These are phyloP conservation scores for Trigoniulus corallinus DNA, from an alignment of 1,140 invertebrate genomes.

Conservation along the genomic window DNA sequence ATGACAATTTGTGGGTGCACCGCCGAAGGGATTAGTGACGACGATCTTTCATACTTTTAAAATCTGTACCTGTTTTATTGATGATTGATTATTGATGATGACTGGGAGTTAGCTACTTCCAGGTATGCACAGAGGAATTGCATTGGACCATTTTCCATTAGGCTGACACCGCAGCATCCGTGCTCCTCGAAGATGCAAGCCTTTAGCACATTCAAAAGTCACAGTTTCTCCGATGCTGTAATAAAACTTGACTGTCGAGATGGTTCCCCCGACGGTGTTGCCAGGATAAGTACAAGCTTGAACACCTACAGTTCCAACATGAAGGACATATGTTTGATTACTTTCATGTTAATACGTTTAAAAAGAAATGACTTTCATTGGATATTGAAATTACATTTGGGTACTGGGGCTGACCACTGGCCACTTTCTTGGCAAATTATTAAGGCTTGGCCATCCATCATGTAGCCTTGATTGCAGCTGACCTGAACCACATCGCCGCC, in stretches of 20 bases:
- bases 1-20: no score
- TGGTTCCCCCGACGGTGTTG: slow-evolving; percentile 60
- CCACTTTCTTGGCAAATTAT: slow-evolving; percentile 75
- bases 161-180: slow-evolving; percentile 54
- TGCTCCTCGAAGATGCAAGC: slow-evolving; percentile 51
- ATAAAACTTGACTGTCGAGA: slow-evolving; percentile 71
- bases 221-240: slow-evolving; percentile 71
- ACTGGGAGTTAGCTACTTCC: slow-evolving; percentile 4
- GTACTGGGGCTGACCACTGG: slow-evolving; percentile 61
- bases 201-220: slow-evolving; percentile 61
- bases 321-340: background rate
- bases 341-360: background rate
- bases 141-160: slow-evolving; percentile 69
- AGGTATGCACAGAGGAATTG: slow-evolving; percentile 40
- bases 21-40: no score
- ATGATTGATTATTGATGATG: no score
- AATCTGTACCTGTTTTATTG: no score
- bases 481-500: slow-evolving; percentile 68
- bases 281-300: slow-evolving; percentile 70
- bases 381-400: slow-evolving; percentile 49
- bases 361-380: background rate
- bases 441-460: slow-evolving; percentile 68
- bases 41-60: no score
- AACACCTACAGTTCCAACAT: slow-evolving; percentile 35
- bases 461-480: slow-evolving; percentile 68